Evolutionary conservation across 2,888 invertebrate genomes (phyloP).

Genomic region (Euproctis similis): DNA sequence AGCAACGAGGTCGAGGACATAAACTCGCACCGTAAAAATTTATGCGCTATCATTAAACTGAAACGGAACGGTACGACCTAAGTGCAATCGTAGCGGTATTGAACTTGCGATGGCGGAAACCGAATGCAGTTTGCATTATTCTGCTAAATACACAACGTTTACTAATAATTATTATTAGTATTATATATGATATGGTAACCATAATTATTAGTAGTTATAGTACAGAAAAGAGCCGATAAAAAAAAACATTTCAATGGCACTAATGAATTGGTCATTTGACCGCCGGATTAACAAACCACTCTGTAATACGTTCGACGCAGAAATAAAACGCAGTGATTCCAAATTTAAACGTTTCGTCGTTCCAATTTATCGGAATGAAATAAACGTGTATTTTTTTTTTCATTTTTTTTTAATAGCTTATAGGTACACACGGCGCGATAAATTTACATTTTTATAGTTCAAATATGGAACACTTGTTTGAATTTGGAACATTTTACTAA

Average conservation of each 20-base stretch:
- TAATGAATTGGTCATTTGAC: constrained; percentile 62
- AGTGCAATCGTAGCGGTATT: constrained; percentile 46
- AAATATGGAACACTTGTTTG: constrained; percentile 25
- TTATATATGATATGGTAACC: too few species aligned
- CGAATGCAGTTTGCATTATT: constrained; percentile 44
- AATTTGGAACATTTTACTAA: constrained; percentile 50
- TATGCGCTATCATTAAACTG: constrained; percentile 11
- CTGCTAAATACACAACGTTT: too few species aligned
- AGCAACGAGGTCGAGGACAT: constrained; percentile 6
- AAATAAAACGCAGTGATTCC: constrained; percentile 31
- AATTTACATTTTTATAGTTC: constrained; percentile 25
- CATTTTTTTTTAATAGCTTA: constrained; percentile 21
- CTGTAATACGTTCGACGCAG: constrained; percentile 29
- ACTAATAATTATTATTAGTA: too few species aligned
- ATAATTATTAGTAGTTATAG: constrained; percentile 16
- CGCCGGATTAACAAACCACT: constrained; percentile 36
- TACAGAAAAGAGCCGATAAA: constrained; percentile 38
- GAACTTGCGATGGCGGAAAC: constrained; percentile 54
- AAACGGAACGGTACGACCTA: constrained; percentile 21
- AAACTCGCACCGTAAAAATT: constrained; percentile 9
- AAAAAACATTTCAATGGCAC: constrained; percentile 35
- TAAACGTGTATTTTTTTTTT: constrained; percentile 2
- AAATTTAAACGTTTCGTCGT: constrained; percentile 14
- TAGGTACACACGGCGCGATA: constrained; percentile 27
- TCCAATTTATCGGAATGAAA: constrained; percentile 10